phyloP scores from a whole-genome alignment of 2,888 invertebrate genomes.

The Protophormia terraenovae region DNA sequence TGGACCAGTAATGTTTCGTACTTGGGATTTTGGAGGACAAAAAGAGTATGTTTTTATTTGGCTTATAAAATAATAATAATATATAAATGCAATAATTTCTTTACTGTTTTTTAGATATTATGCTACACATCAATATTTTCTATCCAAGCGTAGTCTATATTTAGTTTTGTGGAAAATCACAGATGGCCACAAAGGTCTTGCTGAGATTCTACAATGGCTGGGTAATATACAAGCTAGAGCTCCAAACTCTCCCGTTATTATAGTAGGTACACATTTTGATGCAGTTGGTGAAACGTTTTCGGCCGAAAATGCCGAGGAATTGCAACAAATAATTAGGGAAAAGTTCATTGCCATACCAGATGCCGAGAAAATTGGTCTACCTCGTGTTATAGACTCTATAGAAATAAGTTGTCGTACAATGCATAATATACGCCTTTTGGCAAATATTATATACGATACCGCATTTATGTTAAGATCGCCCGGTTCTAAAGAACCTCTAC shows the following conservation, averaged over 20 bases:
- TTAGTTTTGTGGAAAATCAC: conserved; percentile 97
- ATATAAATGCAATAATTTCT: background rate
- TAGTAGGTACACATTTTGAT: conserved; percentile 98
- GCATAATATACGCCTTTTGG: conserved; percentile 93
- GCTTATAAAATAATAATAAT: background rate
- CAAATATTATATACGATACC: conserved; percentile 95
- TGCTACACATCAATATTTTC: conserved; percentile 98
- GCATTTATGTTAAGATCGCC: conserved; percentile 95
- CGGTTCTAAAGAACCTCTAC: conserved; percentile 93
- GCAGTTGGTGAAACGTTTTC: conserved; percentile 84
- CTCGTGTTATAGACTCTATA: conserved; percentile 94
- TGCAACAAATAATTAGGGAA: conserved; percentile 93
- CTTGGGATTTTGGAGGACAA: conserved; percentile 99
- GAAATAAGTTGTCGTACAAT: conserved; percentile 93
- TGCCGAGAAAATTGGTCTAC: conserved; percentile 97
- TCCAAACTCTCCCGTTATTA: conserved; percentile 97
- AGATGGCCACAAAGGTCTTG: conserved; percentile 94
- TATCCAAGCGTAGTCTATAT: conserved; percentile 96
- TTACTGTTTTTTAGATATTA: conserved; percentile 86
- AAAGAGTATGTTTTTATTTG: conserved; percentile 86
- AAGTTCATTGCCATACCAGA: conserved; percentile 96
- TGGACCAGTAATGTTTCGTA: conserved; percentile 94
- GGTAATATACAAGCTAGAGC: conserved; percentile 97
- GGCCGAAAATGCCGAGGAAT: conserved; percentile 84
- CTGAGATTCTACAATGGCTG: conserved; percentile 96